A percentile compares a stretch with the other conserved stretches of the same genome.
These are phyloP conservation scores for Alethe castanea DNA, from an alignment of 2,113 vertebrate species.

Conservation along the genomic window DNA sequence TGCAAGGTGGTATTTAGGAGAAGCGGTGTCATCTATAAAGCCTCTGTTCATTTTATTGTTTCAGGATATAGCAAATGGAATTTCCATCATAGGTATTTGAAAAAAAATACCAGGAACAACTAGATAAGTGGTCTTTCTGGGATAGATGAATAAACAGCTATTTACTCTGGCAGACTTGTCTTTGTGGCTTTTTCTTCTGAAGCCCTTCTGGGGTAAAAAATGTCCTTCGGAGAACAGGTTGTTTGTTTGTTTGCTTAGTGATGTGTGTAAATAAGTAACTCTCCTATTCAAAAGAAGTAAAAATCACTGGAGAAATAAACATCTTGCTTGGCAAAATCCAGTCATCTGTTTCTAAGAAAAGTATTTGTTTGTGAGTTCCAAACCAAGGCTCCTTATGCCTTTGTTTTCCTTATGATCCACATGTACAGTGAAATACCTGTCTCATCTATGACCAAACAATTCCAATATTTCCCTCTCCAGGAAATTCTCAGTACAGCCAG, in stretches of 20 bases:
- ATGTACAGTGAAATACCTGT: not conserved
- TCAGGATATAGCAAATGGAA: not conserved
- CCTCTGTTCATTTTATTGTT: not conserved
- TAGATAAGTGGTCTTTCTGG: not conserved
- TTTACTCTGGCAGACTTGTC: not conserved
- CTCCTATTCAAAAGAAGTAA: not conserved
- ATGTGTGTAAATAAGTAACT: not conserved
- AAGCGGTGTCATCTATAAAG: not conserved
- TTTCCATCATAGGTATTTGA: not conserved
- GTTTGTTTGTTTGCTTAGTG: not conserved
- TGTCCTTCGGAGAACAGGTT: not conserved
- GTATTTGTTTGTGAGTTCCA: not conserved
- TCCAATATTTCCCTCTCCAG: slow-evolving; percentile 58
- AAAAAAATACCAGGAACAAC: not conserved
- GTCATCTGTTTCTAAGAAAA: not conserved
- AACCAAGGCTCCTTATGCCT: not conserved
- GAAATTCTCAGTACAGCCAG: slow-evolving; percentile 91
- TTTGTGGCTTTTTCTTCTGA: not conserved
- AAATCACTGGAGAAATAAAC: not conserved
- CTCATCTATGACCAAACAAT: not conserved
- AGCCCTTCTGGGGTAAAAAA: not conserved
- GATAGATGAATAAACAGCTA: not conserved
- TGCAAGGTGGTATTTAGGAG: not conserved
- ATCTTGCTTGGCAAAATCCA: not conserved
- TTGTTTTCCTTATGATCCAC: not conserved